phyloP scores from a whole-genome alignment of 2,888 invertebrate genomes.

The Volucella inanis region DNA sequence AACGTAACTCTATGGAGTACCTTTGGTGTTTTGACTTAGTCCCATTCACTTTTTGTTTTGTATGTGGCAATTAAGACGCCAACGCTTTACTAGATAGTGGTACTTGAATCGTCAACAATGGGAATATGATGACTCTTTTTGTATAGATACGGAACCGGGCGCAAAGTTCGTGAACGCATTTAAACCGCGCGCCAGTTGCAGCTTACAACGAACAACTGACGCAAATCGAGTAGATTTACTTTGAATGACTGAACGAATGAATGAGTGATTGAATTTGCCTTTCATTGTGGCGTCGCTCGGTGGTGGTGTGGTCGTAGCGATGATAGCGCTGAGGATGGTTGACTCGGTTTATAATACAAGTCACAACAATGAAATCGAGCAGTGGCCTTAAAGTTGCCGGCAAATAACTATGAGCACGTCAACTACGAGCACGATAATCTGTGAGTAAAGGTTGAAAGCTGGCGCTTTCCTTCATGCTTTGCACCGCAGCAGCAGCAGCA shows the following conservation, averaged over 20 bases:
- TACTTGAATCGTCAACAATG: constrained; percentile 61
- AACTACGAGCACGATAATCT: background rate
- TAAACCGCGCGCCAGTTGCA: constrained; percentile 1
- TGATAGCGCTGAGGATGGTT: background rate
- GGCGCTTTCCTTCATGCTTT: constrained; percentile 38
- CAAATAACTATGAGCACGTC: constrained; percentile 38
- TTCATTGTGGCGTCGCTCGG: constrained; percentile 22
- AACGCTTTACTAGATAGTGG: constrained; percentile 41
- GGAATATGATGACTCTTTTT: constrained; percentile 23
- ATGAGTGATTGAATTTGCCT: constrained; percentile 45
- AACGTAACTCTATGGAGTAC: constrained; percentile 16
- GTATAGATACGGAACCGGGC: constrained; percentile 23
- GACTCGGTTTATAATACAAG: constrained; percentile 35
- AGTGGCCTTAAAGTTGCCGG: constrained; percentile 29
- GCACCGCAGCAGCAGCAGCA: constrained; percentile 6
- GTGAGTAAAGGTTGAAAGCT: background rate
- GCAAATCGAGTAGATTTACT: constrained; percentile 25
- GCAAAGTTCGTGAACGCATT: constrained; percentile 36
- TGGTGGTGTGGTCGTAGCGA: background rate
- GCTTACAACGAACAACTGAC: constrained; percentile 16
- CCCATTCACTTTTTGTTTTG: constrained; percentile 54
- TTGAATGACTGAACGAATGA: constrained; percentile 41
- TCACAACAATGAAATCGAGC: constrained; percentile 42
- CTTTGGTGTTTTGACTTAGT: constrained; percentile 27
- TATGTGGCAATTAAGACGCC: constrained; percentile 58